Percentiles rank a stretch among this genome's conserved stretches.
These are phyloP conservation scores for Melanotaenia duboulayi DNA, from an alignment of 2,113 vertebrate species.

Conservation along the genomic window DNA sequence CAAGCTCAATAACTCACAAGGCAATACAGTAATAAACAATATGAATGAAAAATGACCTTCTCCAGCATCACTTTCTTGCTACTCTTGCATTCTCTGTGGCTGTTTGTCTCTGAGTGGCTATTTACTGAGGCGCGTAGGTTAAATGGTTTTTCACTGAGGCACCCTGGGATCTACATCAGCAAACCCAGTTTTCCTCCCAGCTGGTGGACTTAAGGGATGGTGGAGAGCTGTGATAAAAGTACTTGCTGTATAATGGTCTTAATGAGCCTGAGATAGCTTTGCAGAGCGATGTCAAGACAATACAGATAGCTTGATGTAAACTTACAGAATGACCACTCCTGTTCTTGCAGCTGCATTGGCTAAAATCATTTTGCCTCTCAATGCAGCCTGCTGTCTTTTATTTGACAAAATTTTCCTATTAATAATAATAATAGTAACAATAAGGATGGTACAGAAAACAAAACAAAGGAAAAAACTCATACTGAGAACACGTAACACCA, in stretches of 20 bases:
- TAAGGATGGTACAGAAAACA: conserved; percentile 16
- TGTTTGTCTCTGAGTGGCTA: conserved; percentile 52
- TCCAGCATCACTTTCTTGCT: conserved; percentile 53
- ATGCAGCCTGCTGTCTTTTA: conserved; percentile 2
- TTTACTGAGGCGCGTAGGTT: conserved; percentile 75
- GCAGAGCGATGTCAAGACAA: conserved; percentile 30
- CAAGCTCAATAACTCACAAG: conserved; percentile 21
- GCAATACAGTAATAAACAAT: conserved; percentile 34
- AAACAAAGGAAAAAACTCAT: not conserved
- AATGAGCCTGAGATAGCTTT: conserved; percentile 41
- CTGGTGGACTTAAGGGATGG: conserved; percentile 24
- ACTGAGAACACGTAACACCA: conserved; percentile 20
- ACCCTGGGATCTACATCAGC: conserved; percentile 80
- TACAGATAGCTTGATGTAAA: not conserved
- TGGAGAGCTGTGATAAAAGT: conserved; percentile 28
- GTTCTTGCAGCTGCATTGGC: conserved; percentile 15
- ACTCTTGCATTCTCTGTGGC: conserved; percentile 51
- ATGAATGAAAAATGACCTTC: conserved; percentile 58
- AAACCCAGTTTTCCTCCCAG: conserved; percentile 53
- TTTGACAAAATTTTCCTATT: conserved; percentile 1
- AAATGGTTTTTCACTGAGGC: conserved; percentile 78
- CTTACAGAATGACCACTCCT: not conserved
- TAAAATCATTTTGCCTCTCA: conserved; percentile 3
- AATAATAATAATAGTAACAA: not conserved
- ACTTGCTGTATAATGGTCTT: conserved; percentile 36